Evolutionary conservation across 2,113 vertebrate genomes (phyloP).

Genomic region (Nothocercus nigrocapillus): DNA sequence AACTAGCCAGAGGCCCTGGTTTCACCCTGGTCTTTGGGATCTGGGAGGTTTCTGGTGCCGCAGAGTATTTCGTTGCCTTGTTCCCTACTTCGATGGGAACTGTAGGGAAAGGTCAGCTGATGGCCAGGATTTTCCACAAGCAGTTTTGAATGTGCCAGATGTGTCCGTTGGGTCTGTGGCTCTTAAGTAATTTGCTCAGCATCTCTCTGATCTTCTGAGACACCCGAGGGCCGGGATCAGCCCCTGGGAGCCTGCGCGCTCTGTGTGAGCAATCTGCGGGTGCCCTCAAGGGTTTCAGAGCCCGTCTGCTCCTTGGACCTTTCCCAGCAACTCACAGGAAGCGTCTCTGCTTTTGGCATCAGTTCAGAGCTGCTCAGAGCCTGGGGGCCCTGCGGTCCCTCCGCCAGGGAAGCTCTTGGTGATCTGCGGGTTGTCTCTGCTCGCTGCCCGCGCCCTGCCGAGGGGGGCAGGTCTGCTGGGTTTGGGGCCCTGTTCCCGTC

Average conservation of each 20-base stretch:
- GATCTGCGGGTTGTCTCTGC: not conserved
- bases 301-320: not conserved
- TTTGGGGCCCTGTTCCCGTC: not conserved
- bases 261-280: too few species aligned
- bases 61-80: not conserved
- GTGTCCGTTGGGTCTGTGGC: rapidly evolving
- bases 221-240: not conserved
- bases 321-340: not conserved
- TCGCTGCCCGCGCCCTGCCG: not conserved
- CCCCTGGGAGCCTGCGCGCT: rapidly evolving
- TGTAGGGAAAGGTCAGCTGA: not conserved
- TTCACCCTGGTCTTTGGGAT: not conserved
- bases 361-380: rapidly evolving
- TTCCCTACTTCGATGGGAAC: not conserved
- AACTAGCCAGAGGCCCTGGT: not conserved
- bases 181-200: not conserved
- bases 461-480: not conserved
- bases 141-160: rapidly evolving
- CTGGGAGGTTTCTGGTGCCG: not conserved
- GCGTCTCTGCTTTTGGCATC: not conserved
- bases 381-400: not conserved
- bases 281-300: not conserved
- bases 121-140: not conserved
- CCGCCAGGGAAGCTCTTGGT: not conserved
- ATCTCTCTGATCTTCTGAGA: rapidly evolving